A percentile compares a stretch with the other conserved stretches of the same genome.
phyloP scores from a whole-genome alignment of 1,140 invertebrate genomes.

The Neodiprion fabricii region DNA sequence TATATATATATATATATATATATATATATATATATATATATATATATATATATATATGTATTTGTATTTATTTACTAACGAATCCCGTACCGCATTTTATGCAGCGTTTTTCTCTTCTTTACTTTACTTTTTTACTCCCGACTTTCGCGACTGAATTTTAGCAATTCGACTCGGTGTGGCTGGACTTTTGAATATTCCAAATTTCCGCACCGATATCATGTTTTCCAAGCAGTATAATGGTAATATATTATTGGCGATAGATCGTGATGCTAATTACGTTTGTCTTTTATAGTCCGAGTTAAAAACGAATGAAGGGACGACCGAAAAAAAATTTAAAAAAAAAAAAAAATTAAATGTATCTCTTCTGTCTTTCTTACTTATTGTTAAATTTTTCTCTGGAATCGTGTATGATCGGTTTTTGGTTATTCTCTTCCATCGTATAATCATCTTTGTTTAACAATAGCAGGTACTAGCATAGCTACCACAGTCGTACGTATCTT shows the following conservation, averaged over 20 bases:
- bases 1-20: no score
- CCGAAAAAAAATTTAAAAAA: no score
- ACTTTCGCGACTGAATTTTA: no score
- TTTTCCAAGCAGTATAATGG: no score
- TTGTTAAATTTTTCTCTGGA: background rate
- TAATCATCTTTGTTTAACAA: slow-evolving; percentile 52
- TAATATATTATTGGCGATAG: background rate
- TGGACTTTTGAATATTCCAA: no score
- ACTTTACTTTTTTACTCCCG: background rate
- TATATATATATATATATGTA: background rate
- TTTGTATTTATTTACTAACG: background rate
- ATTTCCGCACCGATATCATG: no score
- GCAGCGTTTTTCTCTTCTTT: background rate
- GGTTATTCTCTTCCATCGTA: background rate
- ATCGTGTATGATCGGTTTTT: background rate
- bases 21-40: background rate
- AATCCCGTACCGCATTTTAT: background rate
- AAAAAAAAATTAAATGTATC: background rate
- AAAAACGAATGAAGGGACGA: background rate
- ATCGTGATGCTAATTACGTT: background rate
- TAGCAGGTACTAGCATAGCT: slow-evolving; percentile 64
- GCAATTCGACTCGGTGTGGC: no score
- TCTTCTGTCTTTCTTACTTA: background rate
- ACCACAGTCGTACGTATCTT: slow-evolving; percentile 63
- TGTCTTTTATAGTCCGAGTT: background rate